These are phyloP conservation scores for Sarcophaga carnaria DNA, from an alignment of 2,888 invertebrate genomes.

Conservation along the genomic window DNA sequence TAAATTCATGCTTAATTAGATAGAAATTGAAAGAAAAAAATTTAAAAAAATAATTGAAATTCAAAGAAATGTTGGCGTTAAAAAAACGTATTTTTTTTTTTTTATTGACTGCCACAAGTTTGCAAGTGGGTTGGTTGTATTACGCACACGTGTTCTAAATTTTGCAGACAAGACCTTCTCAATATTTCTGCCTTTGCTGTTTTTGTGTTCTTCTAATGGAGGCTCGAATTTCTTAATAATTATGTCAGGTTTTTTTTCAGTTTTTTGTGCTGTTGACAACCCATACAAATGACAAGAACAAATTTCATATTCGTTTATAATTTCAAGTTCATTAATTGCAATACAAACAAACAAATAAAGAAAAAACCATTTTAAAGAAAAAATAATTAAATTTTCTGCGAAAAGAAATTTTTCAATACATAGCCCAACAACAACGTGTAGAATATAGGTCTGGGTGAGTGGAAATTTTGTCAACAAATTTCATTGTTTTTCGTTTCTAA, in stretches of 20 bases:
- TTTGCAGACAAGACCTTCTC: conserved; percentile 3
- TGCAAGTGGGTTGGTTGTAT: not conserved
- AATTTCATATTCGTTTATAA: not conserved
- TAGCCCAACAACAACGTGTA: too few relatives aligned
- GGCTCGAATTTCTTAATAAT: conserved; percentile 1
- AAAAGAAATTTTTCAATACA: not conserved
- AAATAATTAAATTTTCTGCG: not conserved
- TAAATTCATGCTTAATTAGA: too few relatives aligned
- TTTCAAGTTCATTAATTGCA: conserved; percentile 17
- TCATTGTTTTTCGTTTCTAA: conserved; percentile 3
- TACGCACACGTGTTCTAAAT: conserved; percentile 1
- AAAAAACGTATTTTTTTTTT: too few relatives aligned
- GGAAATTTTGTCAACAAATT: conserved; percentile 28
- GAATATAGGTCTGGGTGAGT: conserved; percentile 55
- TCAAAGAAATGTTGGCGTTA: too few relatives aligned
- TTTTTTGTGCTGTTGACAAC: not conserved
- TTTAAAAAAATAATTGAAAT: too few relatives aligned
- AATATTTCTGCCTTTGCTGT: not conserved
- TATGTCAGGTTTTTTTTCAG: not conserved
- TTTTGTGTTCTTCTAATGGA: not conserved
- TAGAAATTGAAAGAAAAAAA: too few relatives aligned
- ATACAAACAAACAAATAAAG: too few relatives aligned
- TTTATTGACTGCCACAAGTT: not conserved
- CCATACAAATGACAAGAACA: conserved; percentile 2
- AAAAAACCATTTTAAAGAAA: not conserved